Percentiles rank a stretch among this genome's conserved stretches.
Evolutionary conservation across 1,140 invertebrate species (phyloP).

Genomic region (Tetramorium alpestre): DNA sequence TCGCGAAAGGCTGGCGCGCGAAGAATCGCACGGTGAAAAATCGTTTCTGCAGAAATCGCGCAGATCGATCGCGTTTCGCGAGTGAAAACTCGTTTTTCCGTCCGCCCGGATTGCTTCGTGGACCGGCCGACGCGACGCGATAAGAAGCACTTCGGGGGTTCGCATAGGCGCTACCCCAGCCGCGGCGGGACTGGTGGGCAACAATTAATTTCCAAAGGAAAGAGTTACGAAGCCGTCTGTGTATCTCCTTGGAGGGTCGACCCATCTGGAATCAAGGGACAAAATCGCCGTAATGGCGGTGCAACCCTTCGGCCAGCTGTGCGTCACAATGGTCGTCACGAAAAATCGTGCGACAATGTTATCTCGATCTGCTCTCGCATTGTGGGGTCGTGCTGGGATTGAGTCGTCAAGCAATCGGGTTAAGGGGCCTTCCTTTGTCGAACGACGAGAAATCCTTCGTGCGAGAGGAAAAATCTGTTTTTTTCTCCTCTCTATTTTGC

Average conservation of each 20-base stretch:
- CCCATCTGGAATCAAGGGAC: constrained; percentile 60
- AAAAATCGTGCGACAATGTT: constrained; percentile 75
- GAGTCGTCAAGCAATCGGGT: constrained; percentile 68
- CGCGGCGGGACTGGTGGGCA: constrained; percentile 17
- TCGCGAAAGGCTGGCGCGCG: not conserved
- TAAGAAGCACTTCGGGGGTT: constrained; percentile 26
- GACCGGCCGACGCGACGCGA: not conserved
- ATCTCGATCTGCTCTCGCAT: constrained; percentile 73
- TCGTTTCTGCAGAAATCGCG: not conserved
- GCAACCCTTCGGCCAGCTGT: constrained; percentile 73
- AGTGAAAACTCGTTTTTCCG: constrained; percentile 12
- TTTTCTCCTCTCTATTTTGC: not conserved
- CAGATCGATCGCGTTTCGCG: not conserved
- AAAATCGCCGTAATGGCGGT: constrained; percentile 70
- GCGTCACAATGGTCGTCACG: constrained; percentile 69
- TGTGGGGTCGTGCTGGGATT: constrained; percentile 61
- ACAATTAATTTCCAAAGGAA: constrained; percentile 69
- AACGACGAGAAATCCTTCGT: constrained; percentile 27
- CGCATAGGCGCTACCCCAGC: not conserved
- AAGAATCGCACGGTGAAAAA: constrained; percentile 33
- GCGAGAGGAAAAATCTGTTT: constrained; percentile 31
- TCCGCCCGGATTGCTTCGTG: not conserved
- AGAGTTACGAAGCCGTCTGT: constrained; percentile 66
- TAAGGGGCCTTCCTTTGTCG: constrained; percentile 26
- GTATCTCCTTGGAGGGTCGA: constrained; percentile 53